Evolutionary conservation across 2,888 invertebrate species (phyloP), one percentile per base, ranked within the genome.

Genomic region (Biston betularia): DNA sequence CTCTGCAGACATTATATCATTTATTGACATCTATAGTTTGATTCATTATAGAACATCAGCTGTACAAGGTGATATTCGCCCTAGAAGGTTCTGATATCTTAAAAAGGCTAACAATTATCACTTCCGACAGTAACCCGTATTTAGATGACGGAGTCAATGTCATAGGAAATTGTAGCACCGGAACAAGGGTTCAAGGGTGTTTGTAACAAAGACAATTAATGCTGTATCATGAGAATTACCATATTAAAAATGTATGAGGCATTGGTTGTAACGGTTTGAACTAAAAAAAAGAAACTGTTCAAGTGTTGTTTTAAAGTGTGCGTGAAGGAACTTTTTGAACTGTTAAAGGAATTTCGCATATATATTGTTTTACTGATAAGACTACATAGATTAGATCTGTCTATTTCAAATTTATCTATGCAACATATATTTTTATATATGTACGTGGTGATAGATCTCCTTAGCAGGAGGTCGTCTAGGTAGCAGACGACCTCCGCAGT

Each of bases 121-220:
- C 73, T 72, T 74, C 74, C 71, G 68, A 68, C 61, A 65, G 49
- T 46, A 63, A 57, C 73, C 74, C 72, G 72, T 72, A 75, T 74
- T 72, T 66, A 74, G 70, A 70, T 68, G 40, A 56, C 15, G 42
- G 40, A 63, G 57, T 67, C 70, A 72, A 71, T 75, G 74, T 55
- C 65, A 63, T 45, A 55, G 40, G 34, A 53, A 57, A 68, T 64
- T 65, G 46, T 68, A 65, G 34, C 52, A 54, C 56, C 63, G 70
- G 65, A 71, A 68, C 49, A 50, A 35, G 49, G 46, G 61, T 61
- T 57, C 63, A 60, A 60, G 60, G 60, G 60, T 59, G 14, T 12
- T 42, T 48, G 11, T 8, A 34, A 44, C 11, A 55, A 44, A 5
- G 15, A 46, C 10, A 5, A 34, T 24, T 44, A 11, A 46, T 45